Base-by-base conservation (phyloP, 2,888 invertebrate species). In the Seira sanloemensis region DNA sequence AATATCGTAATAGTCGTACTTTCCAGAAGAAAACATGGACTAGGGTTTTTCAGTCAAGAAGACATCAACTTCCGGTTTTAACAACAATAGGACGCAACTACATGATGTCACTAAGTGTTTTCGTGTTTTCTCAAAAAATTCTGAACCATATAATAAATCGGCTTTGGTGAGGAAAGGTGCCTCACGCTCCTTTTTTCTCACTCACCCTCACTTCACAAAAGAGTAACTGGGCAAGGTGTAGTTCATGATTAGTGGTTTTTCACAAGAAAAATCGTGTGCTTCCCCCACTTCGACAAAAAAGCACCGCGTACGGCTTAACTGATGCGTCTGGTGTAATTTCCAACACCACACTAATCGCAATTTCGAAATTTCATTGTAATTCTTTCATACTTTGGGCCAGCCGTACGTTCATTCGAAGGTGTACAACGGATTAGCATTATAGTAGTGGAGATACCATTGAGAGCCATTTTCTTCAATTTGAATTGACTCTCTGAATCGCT, bases 291-390 rank as follows among this genome's bases (percentile, higher is more conserved):
- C 7, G n/a, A 58, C 2, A 18, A 12, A 58, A 58, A 7, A 37
- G 46, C 25, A 23, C 7, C 25, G 5, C 26, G 23, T 23, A 26
- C n/a, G 2, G 68, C 68, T 19, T 12, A 71, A 71, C 18, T 19
- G 50, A 71, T 84, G 79, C 79, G 84, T 84, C 84, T 79, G 76
- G 84, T 79, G 84, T 84, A 84, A 79, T 79, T 84, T 73, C 84
- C 76, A 84, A 84, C 84, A 80, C 84, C 84, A 79, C 76, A 84
- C 84, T 84, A 84, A 84, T 26, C 74, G 23, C n/a, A 21, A 66
- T 24, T 78, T 72, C 72, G 37, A 71, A 68, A 78, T 19, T 58
- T 72, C 72, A 72, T 78, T 72, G 26, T 62, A 66, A 19, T 71
- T 78, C 78, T 72, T 72, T 77, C 25, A 24, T 54, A 58, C 9